Percentiles rank a stretch among this genome's conserved stretches.
Evolutionary conservation across 1,140 invertebrate species (phyloP).

Genomic region (Gryllus bimaculatus): DNA sequence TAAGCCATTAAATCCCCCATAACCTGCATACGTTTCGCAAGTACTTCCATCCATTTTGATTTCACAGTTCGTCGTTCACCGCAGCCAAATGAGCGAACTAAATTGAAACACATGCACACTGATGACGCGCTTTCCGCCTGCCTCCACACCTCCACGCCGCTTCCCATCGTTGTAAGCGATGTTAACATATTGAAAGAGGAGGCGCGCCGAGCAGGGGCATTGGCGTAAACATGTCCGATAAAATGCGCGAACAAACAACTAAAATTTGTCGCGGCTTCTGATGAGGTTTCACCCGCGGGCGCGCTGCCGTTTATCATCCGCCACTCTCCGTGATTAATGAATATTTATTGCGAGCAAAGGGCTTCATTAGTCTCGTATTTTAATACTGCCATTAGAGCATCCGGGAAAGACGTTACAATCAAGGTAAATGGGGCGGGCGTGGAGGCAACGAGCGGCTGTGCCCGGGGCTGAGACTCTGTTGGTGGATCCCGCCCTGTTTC

Average conservation of each 20-base stretch:
- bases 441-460: too few relatives aligned
- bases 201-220: background rate
- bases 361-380: background rate
- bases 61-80: too few relatives aligned
- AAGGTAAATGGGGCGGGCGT: background rate
- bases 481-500: too few relatives aligned
- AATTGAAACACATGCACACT: too few relatives aligned
- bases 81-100: too few relatives aligned
- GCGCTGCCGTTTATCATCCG: background rate
- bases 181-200: background rate
- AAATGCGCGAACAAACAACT: background rate
- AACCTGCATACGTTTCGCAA: too few relatives aligned
- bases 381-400: background rate
- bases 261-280: background rate
- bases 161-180: background rate
- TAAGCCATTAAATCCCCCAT: too few relatives aligned
- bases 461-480: too few relatives aligned
- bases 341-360: background rate
- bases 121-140: too few relatives aligned
- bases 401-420: background rate
- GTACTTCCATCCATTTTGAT: too few relatives aligned
- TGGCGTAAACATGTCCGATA: background rate
- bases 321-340: background rate
- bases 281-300: background rate
- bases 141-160: background rate